Evolutionary conservation across 2,797 vertebrate species (phyloP).

Genomic region (Brachyalestes nurse): DNA sequence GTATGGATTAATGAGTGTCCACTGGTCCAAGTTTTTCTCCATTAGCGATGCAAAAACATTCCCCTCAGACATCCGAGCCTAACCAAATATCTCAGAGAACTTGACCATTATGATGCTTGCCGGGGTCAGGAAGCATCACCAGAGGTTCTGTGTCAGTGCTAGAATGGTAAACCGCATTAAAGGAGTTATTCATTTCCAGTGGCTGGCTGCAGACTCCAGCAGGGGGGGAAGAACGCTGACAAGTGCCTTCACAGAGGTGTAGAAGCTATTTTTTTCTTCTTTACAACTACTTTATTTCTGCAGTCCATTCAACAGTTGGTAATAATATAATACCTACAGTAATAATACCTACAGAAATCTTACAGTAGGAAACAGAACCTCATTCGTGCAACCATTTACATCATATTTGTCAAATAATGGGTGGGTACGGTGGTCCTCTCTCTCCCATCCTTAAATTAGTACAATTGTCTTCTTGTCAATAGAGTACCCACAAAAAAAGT

Average conservation of each 20-base stretch:
- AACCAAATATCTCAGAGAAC: conserved; percentile 67
- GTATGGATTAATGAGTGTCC: conserved; percentile 38
- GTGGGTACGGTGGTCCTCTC: too few relatives aligned
- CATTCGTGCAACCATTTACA: too few relatives aligned
- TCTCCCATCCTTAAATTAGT: too few relatives aligned
- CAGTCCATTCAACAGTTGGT: not conserved
- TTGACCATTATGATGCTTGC: conserved; percentile 65
- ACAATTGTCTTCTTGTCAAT: too few relatives aligned
- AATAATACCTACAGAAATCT: too few relatives aligned
- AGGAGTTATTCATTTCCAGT: conserved; percentile 69
- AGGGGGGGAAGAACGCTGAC: not conserved
- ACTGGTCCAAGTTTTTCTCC: conserved; percentile 33
- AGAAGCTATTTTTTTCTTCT: not conserved
- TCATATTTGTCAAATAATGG: too few relatives aligned
- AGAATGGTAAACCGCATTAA: conserved; percentile 60
- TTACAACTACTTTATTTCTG: not conserved
- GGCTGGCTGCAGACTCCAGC: conserved; percentile 51
- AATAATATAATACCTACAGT: not conserved
- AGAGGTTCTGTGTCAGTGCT: conserved; percentile 65
- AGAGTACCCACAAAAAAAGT: too few relatives aligned
- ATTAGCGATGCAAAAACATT: conserved; percentile 65
- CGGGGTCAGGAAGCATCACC: conserved; percentile 68
- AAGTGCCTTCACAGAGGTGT: not conserved
- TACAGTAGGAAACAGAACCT: too few relatives aligned
- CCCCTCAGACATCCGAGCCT: conserved; percentile 65